Conservation (phyloP, 2,113 vertebrate genomes). For the Isichthys henryi region DNA sequence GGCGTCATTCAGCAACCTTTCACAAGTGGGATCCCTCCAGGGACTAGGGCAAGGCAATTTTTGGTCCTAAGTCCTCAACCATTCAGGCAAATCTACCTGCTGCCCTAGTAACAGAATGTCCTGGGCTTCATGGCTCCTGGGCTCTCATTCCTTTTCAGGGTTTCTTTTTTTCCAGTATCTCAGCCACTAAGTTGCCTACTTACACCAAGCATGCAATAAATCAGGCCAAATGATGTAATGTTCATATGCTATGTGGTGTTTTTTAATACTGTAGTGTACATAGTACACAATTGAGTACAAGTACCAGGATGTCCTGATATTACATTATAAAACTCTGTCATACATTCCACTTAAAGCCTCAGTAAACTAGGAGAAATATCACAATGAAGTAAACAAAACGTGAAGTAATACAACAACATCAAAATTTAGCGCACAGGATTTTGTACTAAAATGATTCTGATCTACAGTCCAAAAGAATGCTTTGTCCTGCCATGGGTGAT, state of each 20-base stretch:
- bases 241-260: neutral
- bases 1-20: neutral
- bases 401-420: neutral
- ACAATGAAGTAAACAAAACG: neutral
- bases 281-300: neutral
- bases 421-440: neutral
- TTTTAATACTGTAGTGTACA: slow-evolving; percentile 1
- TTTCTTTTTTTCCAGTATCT: neutral
- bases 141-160: neutral
- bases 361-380: neutral
- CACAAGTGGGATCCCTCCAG: neutral
- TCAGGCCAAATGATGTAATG: slow-evolving; percentile 5
- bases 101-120: neutral
- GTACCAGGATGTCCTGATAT: neutral
- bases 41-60: neutral
- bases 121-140: neutral
- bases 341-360: neutral
- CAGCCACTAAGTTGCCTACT: neutral
- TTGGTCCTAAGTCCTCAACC: neutral
- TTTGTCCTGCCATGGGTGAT: neutral
- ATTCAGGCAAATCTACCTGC: neutral
- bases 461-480: neutral
- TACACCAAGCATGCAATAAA: neutral
- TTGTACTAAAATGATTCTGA: neutral
- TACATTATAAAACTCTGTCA: slow-evolving; percentile 2